These are phyloP conservation scores for Hylaeus volcanicus DNA, from an alignment of 1,140 invertebrate species.

Conservation along the genomic window DNA sequence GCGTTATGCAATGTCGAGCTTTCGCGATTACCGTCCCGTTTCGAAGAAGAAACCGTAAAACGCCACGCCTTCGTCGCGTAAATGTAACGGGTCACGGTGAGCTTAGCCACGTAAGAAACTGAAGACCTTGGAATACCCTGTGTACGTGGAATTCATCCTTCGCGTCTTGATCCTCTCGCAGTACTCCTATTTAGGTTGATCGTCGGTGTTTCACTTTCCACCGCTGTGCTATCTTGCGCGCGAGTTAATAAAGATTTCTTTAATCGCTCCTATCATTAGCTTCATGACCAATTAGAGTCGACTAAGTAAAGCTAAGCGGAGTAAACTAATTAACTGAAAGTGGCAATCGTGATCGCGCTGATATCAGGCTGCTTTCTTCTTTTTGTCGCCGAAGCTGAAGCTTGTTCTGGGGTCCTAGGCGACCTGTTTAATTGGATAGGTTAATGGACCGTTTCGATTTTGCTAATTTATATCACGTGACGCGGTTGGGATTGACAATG, in stretches of 20 bases:
- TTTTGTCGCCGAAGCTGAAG: too few relatives aligned
- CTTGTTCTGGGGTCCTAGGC: too few relatives aligned
- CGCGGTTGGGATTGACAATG: too few relatives aligned
- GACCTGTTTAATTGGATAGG: too few relatives aligned
- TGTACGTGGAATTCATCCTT: constrained; percentile 16
- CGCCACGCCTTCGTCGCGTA: constrained; percentile 34
- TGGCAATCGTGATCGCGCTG: background rate
- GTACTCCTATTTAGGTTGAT: constrained; percentile 29
- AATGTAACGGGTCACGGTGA: constrained; percentile 47
- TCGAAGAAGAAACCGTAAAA: constrained; percentile 41
- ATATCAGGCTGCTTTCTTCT: too few relatives aligned
- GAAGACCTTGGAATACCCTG: constrained; percentile 48
- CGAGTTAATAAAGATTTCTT: background rate
- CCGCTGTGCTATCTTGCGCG: background rate
- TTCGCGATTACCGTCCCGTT: constrained; percentile 11
- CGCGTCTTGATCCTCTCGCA: background rate
- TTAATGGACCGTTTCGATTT: too few relatives aligned
- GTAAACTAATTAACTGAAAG: background rate
- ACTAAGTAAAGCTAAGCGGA: too few relatives aligned
- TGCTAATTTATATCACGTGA: too few relatives aligned
- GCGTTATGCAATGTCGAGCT: constrained; percentile 31
- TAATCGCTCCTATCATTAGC: background rate
- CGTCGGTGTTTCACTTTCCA: background rate
- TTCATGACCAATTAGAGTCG: background rate
- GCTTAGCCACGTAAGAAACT: constrained; percentile 37